Base-by-base conservation (phyloP, 2,113 vertebrate genomes). In the Chrysemys picta region DNA sequence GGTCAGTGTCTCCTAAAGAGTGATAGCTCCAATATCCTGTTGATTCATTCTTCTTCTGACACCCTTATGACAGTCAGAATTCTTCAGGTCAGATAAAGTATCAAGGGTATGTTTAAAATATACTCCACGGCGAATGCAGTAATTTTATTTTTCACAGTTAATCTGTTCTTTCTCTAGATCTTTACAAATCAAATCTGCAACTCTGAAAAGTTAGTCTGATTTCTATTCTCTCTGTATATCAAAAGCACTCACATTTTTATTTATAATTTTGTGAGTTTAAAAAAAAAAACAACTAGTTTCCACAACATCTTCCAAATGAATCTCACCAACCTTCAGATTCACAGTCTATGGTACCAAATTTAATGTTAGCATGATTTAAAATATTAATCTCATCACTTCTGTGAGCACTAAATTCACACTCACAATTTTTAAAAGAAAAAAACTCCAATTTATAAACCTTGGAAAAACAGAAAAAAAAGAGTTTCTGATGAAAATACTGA, bases 401-500 rank as follows among this genome's bases (percentile, higher is more conserved):
- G 53, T 89, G 78, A 94, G 76, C 81, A 95, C 94, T 97, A 89
- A 72, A 84, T 92, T 84, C 47, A 75, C 24, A 79, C 4, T 79
- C 65, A 50, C 54, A 21, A 57, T 94, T 92, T 53, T 93, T 56
- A 13, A 22, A 52, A 11, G 1, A 25, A 52, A 90, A 90, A 76
- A 76, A 22, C 83, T 78, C 85, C 62, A 80, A 78, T 88, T 95
- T 93, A 94, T 96, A 97, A 95, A 90, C 56, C 47, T 65, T 91
- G 91, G 96, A 87, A 95, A 95, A 95, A 95, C 92, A 96, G 80
- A 50, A 87, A 95, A 95, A 95, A 95, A 91, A 96, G 80, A 50
- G 59, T 93, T 88, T 83, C 72, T 96, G 93, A 87, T 97, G 93
- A 94, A 96, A 96, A 92, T 92, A 80, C 96, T 96, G 90, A 94